Base-by-base conservation (phyloP, 2,113 vertebrate genomes). In the Carollia perspicillata region DNA sequence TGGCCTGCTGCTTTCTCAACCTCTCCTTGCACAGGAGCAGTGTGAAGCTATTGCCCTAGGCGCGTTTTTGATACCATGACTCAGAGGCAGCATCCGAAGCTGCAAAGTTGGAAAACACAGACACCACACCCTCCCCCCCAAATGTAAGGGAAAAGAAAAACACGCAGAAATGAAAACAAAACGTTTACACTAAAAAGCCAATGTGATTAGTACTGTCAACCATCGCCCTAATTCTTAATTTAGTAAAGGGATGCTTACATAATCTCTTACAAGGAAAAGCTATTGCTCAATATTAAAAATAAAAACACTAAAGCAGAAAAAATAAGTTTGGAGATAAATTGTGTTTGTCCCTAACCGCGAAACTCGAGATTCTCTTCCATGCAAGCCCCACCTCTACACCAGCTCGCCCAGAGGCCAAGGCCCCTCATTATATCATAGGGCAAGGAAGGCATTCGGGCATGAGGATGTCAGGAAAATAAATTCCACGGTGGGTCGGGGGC, bases 1-100 rank as follows among this genome's bases (percentile, higher is more conserved):
- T 94, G 94, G 93, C 60, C 53, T 0, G 22, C 28, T 74, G 68
- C 90, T 95, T 95, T 89, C 90, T 86, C 72, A 90, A 72, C 72
- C 4, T 91, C 9, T 85, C 40, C 53, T 77, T 13, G 30, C 30
- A 42, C 35, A 84, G 47, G 66, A 74, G 42, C 33, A 55, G 42
- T 5, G 10, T 93, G 75, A 96, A 94, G 63, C 80, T 79, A n/a
- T 74, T 87, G 79, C 63, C 63, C 11, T 40, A 14, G 35, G 30
- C 2, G 8, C 14, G 10, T 74, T 81, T 58, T 51, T 37, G 28
- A 49, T 85, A 60, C 68, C 77, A 44, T 85, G 30, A 89, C 47
- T 40, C n/a, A 26, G 90, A 94, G 49, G 78, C 33, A 60, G 20
- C 53, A 93, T 47, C 33, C 84, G 69, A 58, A 93, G 37, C 51